A percentile compares a stretch with the other conserved stretches of the same genome.
phyloP scores from a whole-genome alignment of 2,888 invertebrate species.

The Clunio marinus region DNA sequence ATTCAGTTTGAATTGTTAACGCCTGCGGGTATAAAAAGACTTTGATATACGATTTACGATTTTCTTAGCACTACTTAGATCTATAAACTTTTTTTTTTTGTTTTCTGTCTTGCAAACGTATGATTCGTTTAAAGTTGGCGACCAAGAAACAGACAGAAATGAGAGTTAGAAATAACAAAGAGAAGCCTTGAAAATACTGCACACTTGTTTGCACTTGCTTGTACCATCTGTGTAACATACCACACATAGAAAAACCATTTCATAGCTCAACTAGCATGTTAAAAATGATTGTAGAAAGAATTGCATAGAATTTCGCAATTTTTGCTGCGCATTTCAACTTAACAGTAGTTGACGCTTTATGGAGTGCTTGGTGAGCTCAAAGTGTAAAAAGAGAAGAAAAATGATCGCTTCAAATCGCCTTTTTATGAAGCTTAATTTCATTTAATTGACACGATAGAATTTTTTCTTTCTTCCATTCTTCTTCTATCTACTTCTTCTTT shows the following conservation, averaged over 20 bases:
- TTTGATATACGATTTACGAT: too few species aligned
- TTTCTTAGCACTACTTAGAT: too few species aligned
- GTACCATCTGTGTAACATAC: constrained; percentile 13
- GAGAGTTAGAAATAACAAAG: constrained; percentile 4
- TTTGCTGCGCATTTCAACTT: background rate
- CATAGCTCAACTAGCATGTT: background rate
- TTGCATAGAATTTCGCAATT: constrained; percentile 24
- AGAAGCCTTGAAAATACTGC: constrained; percentile 21
- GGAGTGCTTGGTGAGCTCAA: too few species aligned
- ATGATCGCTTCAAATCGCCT: background rate
- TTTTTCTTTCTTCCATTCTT: background rate
- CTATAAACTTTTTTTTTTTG: too few species aligned
- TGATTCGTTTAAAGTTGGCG: too few species aligned
- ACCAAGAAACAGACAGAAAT: background rate
- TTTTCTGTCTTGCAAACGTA: too few species aligned
- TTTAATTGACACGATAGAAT: background rate
- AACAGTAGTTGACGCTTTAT: background rate
- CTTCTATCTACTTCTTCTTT: constrained; percentile 1
- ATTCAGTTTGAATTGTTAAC: too few species aligned
- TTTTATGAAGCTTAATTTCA: constrained; percentile 29
- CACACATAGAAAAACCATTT: constrained; percentile 1
- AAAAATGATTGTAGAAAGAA: background rate
- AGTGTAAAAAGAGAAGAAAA: constrained; percentile 8
- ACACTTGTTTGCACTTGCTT: constrained; percentile 23
- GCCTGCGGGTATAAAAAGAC: too few species aligned